Conservation (phyloP, 2,888 invertebrate species). For the Mythimna pallens region DNA sequence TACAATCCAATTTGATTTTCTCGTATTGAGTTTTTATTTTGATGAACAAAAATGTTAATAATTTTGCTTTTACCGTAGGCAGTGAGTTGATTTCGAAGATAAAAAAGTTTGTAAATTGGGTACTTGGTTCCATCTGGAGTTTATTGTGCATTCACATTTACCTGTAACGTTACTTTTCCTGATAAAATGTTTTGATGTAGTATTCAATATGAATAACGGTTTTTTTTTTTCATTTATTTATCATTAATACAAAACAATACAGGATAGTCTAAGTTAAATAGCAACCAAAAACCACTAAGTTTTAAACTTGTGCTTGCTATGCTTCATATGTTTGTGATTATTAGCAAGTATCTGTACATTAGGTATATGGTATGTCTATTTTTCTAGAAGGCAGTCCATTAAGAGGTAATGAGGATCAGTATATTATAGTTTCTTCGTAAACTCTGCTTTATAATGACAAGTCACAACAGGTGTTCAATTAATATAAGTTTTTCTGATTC, state of each 20-base stretch:
- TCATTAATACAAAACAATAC: too few relatives aligned
- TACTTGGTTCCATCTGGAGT: not conserved
- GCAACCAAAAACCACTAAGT: too few relatives aligned
- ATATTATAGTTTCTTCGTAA: not conserved
- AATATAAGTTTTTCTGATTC: not conserved
- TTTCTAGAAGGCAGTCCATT: constrained; percentile 5
- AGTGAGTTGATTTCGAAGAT: not conserved
- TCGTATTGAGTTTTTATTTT: constrained; percentile 23
- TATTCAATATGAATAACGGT: not conserved
- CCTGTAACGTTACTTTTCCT: not conserved
- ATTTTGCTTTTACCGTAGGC: constrained; percentile 13
- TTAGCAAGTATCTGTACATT: not conserved
- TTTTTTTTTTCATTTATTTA: too few relatives aligned
- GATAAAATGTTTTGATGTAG: not conserved
- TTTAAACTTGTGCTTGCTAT: too few relatives aligned
- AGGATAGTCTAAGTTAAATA: too few relatives aligned
- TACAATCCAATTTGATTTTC: constrained; percentile 35
- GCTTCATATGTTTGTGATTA: too few relatives aligned
- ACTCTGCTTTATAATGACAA: not conserved
- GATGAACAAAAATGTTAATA: constrained; percentile 15
- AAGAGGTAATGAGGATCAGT: constrained; percentile 7
- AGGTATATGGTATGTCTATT: not conserved
- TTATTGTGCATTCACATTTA: not conserved
- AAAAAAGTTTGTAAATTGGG: constrained; percentile 1
- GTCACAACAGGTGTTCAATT: constrained; percentile 6